Base-by-base conservation (phyloP, 2,888 invertebrate genomes). In the Bombylius discolor region DNA sequence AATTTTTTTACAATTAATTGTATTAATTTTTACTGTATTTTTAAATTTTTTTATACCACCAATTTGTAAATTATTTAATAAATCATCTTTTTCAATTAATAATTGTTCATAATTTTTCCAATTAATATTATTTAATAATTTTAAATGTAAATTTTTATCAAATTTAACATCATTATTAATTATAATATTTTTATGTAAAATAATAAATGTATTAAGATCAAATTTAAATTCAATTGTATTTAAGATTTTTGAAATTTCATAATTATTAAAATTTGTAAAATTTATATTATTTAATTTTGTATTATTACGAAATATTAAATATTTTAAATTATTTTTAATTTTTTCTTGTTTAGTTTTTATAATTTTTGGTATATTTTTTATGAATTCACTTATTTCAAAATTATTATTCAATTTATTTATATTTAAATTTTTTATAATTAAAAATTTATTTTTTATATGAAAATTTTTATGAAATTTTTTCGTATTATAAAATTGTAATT, bases 81-180 rank as follows among this genome's bases (percentile, higher is more conserved):
- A 23, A 14, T 42, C 7, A 42, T 31, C 31, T 13, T 36, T 23
- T 42, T 50, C 12, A 5, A 69, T 66, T 42, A 71, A 54, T 0
- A 63, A 61, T 0, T 9, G 0, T 0, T 62, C 8, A 48, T 72
- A 71, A 0, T 54, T 58, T 0, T 64, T 50, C 71, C 70, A 71
- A 1, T 50, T 13, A 5, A 71, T 53, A 5, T 49, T 58, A 55
- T 71, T 71, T 3, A 72, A 58, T 1, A 45, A 58, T 5, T 64
- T 42, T n/a, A 68, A 58, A 11, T 62, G 59, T 5, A 72, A 55
- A 13, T 62, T 53, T 3, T 62, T 56, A 4, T 58, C 60, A 52
- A 71, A 71, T 5, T 64, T 54, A 4, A 66, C 65, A 55, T 65
- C 67, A 1, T 71, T 71, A 52, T 69, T 67, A 1, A 71, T 61